Conservation (phyloP, 1,140 invertebrate species). For the Cotesia glomerata region DNA sequence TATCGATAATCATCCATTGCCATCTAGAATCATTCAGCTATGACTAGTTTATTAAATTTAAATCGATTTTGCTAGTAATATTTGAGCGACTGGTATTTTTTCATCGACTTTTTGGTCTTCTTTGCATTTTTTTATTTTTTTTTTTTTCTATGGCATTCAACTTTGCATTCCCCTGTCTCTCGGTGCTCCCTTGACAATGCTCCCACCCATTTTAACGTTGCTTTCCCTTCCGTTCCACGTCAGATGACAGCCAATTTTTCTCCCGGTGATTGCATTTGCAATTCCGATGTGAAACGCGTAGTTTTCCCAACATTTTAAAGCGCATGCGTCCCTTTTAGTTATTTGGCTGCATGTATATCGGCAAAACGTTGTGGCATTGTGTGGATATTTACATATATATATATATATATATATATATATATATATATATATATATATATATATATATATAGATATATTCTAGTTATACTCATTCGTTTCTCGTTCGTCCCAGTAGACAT, state of each 20-base stretch:
- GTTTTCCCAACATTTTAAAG: slow-evolving; percentile 14
- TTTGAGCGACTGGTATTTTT: neutral
- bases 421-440: neutral
- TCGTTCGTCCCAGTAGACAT: slow-evolving; percentile 22
- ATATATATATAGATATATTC: neutral
- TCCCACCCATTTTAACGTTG: slow-evolving; percentile 17
- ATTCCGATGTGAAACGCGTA: slow-evolving; percentile 51
- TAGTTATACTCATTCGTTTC: slow-evolving; percentile 15
- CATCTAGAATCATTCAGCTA: neutral
- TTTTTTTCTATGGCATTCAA: neutral
- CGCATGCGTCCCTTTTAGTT: slow-evolving; percentile 3
- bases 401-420: neutral
- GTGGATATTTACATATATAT: neutral
- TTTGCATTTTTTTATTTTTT: neutral
- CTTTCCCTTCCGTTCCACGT: slow-evolving; percentile 41
- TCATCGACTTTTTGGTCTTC: neutral
- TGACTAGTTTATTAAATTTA: slow-evolving; percentile 9
- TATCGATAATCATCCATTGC: neutral
- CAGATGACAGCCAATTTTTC: slow-evolving; percentile 63
- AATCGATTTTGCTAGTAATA: neutral
- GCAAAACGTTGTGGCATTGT: neutral
- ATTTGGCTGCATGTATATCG: neutral
- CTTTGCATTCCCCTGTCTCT: slow-evolving; percentile 9
- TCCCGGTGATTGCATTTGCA: slow-evolving; percentile 61
- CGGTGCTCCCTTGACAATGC: slow-evolving; percentile 2